Percentiles rank a stretch among this genome's conserved stretches.
Conservation (phyloP, 2,113 vertebrate species). For the Poeciliopsis retropinna region DNA sequence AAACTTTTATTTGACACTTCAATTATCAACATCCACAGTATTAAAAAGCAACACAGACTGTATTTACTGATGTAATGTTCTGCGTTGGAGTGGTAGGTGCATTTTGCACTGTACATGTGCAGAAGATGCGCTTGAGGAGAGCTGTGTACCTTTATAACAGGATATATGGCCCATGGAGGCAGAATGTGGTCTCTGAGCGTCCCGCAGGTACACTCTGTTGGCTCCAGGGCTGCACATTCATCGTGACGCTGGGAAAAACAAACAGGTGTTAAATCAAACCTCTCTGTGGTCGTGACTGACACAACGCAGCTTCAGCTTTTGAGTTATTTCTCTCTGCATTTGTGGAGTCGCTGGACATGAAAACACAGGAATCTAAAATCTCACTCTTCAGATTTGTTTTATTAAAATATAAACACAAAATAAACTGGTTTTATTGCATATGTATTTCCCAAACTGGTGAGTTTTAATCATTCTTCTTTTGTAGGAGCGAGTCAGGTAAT, state of each 20-base stretch:
- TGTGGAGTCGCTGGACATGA: neutral
- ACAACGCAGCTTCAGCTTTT: slow-evolving; percentile 7
- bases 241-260: slow-evolving; percentile 84
- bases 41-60: slow-evolving; percentile 12
- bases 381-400: too few relatives aligned
- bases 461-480: neutral
- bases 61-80: slow-evolving; percentile 16
- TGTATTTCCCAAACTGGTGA: too few relatives aligned
- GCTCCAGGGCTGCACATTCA: slow-evolving; percentile 81
- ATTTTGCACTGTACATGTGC: slow-evolving; percentile 24
- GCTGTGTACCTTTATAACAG: slow-evolving; percentile 85
- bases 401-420: too few relatives aligned
- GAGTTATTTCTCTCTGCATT: neutral
- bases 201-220: slow-evolving; percentile 85
- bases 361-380: too few relatives aligned
- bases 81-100: slow-evolving; percentile 33
- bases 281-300: slow-evolving; percentile 1
- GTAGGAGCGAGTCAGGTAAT: neutral
- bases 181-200: slow-evolving; percentile 88
- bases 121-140: slow-evolving; percentile 10
- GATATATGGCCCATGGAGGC: slow-evolving; percentile 91
- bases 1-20: neutral
- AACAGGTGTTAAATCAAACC: slow-evolving; percentile 16
- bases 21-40: neutral
- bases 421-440: too few relatives aligned